Evolutionary conservation across 1,140 invertebrate species (phyloP).

Genomic region (Drosophila rufa): DNA sequence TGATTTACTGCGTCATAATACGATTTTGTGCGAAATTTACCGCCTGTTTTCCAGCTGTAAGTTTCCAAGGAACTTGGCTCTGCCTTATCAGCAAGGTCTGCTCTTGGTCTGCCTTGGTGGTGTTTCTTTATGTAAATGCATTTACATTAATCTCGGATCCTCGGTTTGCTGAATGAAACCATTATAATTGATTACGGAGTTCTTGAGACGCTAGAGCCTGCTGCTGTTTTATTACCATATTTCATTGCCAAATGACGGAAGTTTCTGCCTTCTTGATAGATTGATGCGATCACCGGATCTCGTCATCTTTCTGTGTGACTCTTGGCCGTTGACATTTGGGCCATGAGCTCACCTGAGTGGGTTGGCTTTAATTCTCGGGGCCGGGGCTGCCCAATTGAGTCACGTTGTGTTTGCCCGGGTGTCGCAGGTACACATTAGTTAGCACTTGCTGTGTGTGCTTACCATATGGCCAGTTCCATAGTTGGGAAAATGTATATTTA

Average conservation of each 20-base stretch:
- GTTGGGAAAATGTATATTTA: background rate
- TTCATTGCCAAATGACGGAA: slow-evolving; percentile 15
- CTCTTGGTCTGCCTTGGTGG: background rate
- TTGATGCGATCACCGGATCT: slow-evolving; percentile 21
- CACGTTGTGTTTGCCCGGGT: slow-evolving; percentile 46
- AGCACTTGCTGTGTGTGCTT: slow-evolving; percentile 14
- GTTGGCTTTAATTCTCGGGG: slow-evolving; percentile 22
- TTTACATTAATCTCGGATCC: background rate
- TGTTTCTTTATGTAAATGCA: slow-evolving; percentile 32
- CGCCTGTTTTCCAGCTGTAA: background rate
- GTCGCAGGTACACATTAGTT: slow-evolving; percentile 18
- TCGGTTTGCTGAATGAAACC: slow-evolving; percentile 1
- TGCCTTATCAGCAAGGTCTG: slow-evolving; percentile 40
- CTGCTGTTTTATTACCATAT: slow-evolving; percentile 4
- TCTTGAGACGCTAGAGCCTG: background rate
- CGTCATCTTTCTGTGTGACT: slow-evolving; percentile 27
- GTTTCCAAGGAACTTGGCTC: slow-evolving; percentile 22
- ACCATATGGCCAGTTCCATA: slow-evolving; percentile 5
- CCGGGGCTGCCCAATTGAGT: slow-evolving; percentile 39
- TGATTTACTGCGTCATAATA: slow-evolving; percentile 8
- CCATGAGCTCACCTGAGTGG: slow-evolving; percentile 40
- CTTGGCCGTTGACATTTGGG: slow-evolving; percentile 25
- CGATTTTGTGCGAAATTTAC: slow-evolving; percentile 1
- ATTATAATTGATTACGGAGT: background rate
- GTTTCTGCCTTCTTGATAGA: slow-evolving; percentile 4